A percentile compares a stretch with the other conserved stretches of the same genome.
Evolutionary conservation across 2,113 vertebrate species (phyloP).

Genomic region (Danionella cerebrum): DNA sequence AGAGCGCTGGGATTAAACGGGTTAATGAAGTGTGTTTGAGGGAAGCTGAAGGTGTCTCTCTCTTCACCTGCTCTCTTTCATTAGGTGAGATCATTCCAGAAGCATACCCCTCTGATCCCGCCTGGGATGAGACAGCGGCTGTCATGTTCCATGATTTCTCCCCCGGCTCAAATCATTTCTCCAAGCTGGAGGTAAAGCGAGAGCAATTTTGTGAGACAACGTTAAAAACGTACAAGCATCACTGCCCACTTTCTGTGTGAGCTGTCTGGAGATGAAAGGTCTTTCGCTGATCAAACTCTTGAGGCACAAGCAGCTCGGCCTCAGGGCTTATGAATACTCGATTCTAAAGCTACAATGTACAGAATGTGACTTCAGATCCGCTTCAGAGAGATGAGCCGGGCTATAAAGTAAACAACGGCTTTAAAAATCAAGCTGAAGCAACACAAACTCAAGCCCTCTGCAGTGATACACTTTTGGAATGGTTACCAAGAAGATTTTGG

Average conservation of each 20-base stretch:
- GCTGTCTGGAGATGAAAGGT: conserved; percentile 31
- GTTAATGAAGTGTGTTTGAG: conserved; percentile 43
- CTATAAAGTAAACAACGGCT: background rate
- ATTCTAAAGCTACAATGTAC: background rate
- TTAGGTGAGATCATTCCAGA: conserved; percentile 38
- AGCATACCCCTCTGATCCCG: conserved; percentile 30
- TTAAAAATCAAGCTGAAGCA: background rate
- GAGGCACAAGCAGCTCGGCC: background rate
- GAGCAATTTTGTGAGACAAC: conserved; percentile 32
- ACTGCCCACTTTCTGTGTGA: conserved; percentile 27
- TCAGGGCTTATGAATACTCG: background rate
- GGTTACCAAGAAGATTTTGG: background rate
- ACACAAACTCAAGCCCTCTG: background rate
- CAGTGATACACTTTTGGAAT: background rate
- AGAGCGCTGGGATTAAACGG: conserved; percentile 45
- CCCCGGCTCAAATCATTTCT: conserved; percentile 23
- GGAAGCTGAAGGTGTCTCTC: conserved; percentile 26
- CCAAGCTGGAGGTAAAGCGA: conserved; percentile 23
- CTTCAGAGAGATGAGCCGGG: background rate
- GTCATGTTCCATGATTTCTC: conserved; percentile 42
- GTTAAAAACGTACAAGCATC: conserved; percentile 17
- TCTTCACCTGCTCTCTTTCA: conserved; percentile 42
- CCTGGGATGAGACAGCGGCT: conserved; percentile 36
- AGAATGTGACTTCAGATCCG: background rate
- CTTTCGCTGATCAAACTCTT: background rate